Conservation (phyloP, 2,888 invertebrate genomes). For the Coecobrya sp. region DNA sequence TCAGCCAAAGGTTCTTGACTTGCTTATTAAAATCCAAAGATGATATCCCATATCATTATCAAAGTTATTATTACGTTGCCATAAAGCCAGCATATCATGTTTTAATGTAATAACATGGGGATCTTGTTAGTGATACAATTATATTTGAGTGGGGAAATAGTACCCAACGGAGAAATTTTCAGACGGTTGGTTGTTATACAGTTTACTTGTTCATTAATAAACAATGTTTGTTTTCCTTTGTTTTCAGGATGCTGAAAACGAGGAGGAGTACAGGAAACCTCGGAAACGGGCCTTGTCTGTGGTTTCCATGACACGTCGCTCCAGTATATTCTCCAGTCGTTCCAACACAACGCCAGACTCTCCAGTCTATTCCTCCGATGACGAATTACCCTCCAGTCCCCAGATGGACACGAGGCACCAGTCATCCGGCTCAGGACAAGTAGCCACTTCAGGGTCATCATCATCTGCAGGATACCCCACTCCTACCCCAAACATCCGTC, state of each 20-base stretch:
- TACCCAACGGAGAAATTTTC: too few relatives aligned
- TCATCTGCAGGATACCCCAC: conserved; percentile 62
- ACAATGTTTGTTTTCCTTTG: background rate
- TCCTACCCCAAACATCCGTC: conserved; percentile 80
- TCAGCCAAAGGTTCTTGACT: conserved; percentile 22
- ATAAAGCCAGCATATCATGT: background rate
- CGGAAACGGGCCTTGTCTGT: conserved; percentile 87
- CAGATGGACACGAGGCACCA: conserved; percentile 57
- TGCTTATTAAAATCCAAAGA: conserved; percentile 20
- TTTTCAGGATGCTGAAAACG: conserved; percentile 87
- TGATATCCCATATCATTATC: background rate
- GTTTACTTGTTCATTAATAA: background rate
- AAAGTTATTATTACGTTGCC: background rate
- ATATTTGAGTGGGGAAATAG: too few relatives aligned
- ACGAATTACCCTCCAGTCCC: conserved; percentile 81
- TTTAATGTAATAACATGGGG: too few relatives aligned
- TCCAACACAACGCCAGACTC: conserved; percentile 84
- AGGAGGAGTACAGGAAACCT: conserved; percentile 87
- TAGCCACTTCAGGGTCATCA: conserved; percentile 46
- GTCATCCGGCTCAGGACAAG: conserved; percentile 48
- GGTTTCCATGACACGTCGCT: conserved; percentile 84
- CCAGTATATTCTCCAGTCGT: conserved; percentile 83
- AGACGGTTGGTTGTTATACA: too few relatives aligned
- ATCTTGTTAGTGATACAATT: too few relatives aligned
- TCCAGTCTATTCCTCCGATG: conserved; percentile 84